Percentiles rank a stretch among this genome's conserved stretches.
These are phyloP conservation scores for Lophura swinhoii DNA, from an alignment of 2,797 vertebrate genomes.

Conservation along the genomic window DNA sequence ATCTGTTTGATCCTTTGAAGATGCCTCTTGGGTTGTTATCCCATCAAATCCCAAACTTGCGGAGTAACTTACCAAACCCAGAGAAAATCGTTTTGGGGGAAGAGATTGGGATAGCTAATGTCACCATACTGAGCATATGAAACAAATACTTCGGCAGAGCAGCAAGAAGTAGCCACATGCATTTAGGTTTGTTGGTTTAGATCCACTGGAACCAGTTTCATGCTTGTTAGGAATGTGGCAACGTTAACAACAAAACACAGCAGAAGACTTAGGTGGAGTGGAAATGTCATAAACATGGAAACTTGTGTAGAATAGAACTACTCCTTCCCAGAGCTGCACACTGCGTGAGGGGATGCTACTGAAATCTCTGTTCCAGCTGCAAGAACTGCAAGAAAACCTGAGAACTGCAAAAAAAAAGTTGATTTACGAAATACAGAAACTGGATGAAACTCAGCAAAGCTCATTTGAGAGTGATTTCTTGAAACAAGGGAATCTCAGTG, in stretches of 20 bases:
- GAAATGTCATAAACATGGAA: background rate
- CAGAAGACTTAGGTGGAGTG: background rate
- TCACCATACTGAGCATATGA: background rate
- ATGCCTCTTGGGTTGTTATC: constrained; percentile 72
- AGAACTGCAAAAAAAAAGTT: background rate
- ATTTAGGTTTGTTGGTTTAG: background rate
- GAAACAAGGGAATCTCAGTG: background rate
- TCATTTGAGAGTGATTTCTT: background rate
- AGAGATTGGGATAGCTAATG: background rate
- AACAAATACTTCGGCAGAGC: background rate
- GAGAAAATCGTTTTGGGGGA: background rate
- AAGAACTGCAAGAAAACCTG: background rate
- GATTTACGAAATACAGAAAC: background rate
- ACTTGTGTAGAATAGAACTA: background rate
- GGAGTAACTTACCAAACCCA: constrained; percentile 39
- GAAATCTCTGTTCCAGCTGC: background rate
- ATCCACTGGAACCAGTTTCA: background rate
- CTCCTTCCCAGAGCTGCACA: background rate
- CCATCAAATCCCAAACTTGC: constrained; percentile 58
- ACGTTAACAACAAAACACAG: background rate
- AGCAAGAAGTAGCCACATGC: background rate
- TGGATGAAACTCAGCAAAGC: background rate
- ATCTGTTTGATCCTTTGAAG: constrained; percentile 79
- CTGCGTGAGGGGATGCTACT: background rate
- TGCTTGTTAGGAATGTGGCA: background rate